phyloP scores from a whole-genome alignment of 2,797 vertebrate species.

The Nyctibius grandis region DNA sequence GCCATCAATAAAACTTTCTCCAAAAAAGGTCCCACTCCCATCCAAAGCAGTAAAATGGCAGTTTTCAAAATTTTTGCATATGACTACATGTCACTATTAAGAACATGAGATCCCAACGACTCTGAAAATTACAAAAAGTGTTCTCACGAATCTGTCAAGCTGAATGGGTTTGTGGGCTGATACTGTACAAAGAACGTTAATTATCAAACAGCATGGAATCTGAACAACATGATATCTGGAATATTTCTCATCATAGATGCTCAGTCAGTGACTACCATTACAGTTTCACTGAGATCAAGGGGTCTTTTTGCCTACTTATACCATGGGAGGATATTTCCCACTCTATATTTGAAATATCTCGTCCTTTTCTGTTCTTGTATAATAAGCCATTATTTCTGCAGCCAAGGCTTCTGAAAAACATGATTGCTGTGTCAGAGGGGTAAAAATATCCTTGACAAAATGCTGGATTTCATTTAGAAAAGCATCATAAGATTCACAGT shows the following conservation, averaged over 20 bases:
- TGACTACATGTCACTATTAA: neutral
- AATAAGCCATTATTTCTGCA: slow-evolving; percentile 22
- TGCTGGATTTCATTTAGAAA: neutral
- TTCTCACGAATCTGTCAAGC: slow-evolving; percentile 36
- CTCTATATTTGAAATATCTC: neutral
- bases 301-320: neutral
- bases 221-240: neutral
- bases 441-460: slow-evolving; percentile 51
- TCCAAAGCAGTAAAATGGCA: neutral
- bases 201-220: slow-evolving; percentile 13
- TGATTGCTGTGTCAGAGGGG: slow-evolving; percentile 25
- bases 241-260: neutral
- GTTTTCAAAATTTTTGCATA: neutral
- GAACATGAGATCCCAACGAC: neutral
- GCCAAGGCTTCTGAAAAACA: neutral
- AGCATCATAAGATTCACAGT: slow-evolving; percentile 8
- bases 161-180: slow-evolving; percentile 38
- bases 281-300: neutral
- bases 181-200: slow-evolving; percentile 12
- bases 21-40: neutral
- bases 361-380: neutral
- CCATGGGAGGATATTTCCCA: neutral
- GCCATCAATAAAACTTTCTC: neutral
- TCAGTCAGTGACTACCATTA: neutral
- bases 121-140: neutral